A percentile compares a stretch with the other conserved stretches of the same genome.
Evolutionary conservation across 2,888 invertebrate genomes (phyloP).

Genomic region (Cynaeus angustus): DNA sequence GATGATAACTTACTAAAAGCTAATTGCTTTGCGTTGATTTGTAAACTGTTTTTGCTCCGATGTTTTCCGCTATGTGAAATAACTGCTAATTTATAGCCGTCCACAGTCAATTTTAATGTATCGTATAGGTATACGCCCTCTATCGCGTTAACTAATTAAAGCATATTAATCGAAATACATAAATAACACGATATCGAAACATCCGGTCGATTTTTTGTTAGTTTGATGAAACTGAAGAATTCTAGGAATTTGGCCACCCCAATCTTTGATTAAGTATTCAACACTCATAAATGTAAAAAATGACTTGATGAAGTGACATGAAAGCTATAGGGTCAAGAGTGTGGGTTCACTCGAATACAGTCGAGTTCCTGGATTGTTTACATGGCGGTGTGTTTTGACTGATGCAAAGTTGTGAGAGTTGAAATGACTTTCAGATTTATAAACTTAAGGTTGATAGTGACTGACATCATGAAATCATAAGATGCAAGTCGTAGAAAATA

Average conservation of each 20-base stretch:
- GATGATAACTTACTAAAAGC: slow-evolving; percentile 70
- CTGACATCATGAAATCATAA: slow-evolving; percentile 30
- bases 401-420: slow-evolving; percentile 54
- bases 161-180: neutral
- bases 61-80: slow-evolving; percentile 56
- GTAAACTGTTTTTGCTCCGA: slow-evolving; percentile 64
- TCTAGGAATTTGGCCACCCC: slow-evolving; percentile 59
- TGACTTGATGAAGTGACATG: slow-evolving; percentile 67
- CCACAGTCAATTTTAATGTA: slow-evolving; percentile 40
- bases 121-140: slow-evolving; percentile 43
- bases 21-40: slow-evolving; percentile 70
- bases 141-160: slow-evolving; percentile 3
- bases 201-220: slow-evolving; percentile 13
- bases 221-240: slow-evolving; percentile 24
- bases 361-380: slow-evolving; percentile 61
- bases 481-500: slow-evolving; percentile 1
- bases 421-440: slow-evolving; percentile 55
- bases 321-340: slow-evolving; percentile 65
- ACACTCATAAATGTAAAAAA: slow-evolving; percentile 56
- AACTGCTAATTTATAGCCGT: slow-evolving; percentile 57
- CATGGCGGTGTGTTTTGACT: slow-evolving; percentile 60
- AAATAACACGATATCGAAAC: neutral
- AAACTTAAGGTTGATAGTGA: slow-evolving; percentile 15
- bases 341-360: slow-evolving; percentile 59
- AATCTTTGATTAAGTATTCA: slow-evolving; percentile 63